Percentiles rank a stretch among this genome's conserved stretches.
phyloP scores from a whole-genome alignment of 1,140 invertebrate species.

The Drosophila parabipectinata region DNA sequence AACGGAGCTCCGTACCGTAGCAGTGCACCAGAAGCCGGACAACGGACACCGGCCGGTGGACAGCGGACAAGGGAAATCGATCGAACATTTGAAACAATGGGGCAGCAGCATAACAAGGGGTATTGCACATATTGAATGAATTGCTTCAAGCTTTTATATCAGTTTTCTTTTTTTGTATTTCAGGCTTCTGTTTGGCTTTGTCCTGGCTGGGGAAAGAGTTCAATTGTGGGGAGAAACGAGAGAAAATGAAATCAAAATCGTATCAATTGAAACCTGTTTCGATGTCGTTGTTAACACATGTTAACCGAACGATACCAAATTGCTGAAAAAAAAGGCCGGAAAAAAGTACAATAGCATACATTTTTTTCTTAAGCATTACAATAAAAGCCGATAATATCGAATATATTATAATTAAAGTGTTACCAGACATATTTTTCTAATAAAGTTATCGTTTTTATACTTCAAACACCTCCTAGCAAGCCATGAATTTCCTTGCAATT shows the following conservation, averaged over 20 bases:
- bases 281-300: slow-evolving; percentile 79
- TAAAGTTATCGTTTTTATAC: background rate
- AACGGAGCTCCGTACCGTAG: slow-evolving; percentile 3
- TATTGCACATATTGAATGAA: slow-evolving; percentile 74
- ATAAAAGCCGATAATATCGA: background rate
- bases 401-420: background rate
- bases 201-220: slow-evolving; percentile 39
- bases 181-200: slow-evolving; percentile 35
- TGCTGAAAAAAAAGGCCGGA: slow-evolving; percentile 6
- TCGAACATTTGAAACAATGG: slow-evolving; percentile 62
- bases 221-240: slow-evolving; percentile 10
- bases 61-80: slow-evolving; percentile 12
- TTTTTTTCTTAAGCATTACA: background rate
- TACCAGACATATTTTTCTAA: background rate
- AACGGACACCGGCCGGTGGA: slow-evolving; percentile 22
- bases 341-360: background rate
- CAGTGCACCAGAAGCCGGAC: slow-evolving; percentile 10
- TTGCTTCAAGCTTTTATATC: slow-evolving; percentile 55
- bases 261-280: slow-evolving; percentile 78
- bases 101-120: slow-evolving; percentile 51
- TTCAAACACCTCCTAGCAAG: slow-evolving; percentile 14
- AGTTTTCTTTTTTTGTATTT: slow-evolving; percentile 1
- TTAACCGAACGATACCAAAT: slow-evolving; percentile 49
- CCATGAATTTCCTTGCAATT: slow-evolving; percentile 20
- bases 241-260: slow-evolving; percentile 52